These are phyloP conservation scores for Tipula vernalis DNA, from an alignment of 2,888 invertebrate species.

Conservation along the genomic window DNA sequence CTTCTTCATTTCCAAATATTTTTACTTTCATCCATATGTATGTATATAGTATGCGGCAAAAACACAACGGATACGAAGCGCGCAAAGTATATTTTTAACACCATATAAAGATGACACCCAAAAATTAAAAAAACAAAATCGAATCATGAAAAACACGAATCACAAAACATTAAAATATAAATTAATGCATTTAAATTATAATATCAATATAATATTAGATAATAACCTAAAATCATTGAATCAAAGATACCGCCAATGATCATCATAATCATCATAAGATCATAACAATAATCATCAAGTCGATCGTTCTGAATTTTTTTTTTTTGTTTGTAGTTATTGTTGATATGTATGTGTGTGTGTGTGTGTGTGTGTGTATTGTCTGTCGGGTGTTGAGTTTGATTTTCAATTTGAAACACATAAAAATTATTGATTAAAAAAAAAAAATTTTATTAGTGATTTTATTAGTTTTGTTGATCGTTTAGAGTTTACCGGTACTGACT, in stretches of 20 bases:
- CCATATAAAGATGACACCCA: background rate
- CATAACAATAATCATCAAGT: background rate
- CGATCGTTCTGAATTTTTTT: background rate
- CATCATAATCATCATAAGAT: background rate
- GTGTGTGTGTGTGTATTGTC: background rate
- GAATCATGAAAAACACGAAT: background rate
- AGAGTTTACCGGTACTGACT: background rate
- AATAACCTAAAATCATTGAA: background rate
- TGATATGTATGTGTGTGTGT: background rate
- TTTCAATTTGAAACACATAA: slow-evolving; percentile 4
- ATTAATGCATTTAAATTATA: slow-evolving; percentile 4
- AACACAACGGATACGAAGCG: background rate
- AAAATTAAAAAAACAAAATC: background rate
- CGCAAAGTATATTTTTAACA: background rate
- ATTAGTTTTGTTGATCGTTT: background rate
- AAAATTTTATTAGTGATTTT: background rate
- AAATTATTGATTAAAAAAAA: background rate
- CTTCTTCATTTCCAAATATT: background rate
- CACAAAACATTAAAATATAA: background rate
- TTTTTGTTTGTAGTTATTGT: background rate
- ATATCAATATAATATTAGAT: background rate
- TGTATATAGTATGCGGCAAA: background rate
- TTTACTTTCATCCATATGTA: background rate
- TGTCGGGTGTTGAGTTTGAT: background rate
- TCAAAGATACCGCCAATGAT: background rate